Percentiles rank a stretch among this genome's conserved stretches.
Evolutionary conservation across 2,113 vertebrate species (phyloP).

Genomic region (Picathartes gymnocephalus): DNA sequence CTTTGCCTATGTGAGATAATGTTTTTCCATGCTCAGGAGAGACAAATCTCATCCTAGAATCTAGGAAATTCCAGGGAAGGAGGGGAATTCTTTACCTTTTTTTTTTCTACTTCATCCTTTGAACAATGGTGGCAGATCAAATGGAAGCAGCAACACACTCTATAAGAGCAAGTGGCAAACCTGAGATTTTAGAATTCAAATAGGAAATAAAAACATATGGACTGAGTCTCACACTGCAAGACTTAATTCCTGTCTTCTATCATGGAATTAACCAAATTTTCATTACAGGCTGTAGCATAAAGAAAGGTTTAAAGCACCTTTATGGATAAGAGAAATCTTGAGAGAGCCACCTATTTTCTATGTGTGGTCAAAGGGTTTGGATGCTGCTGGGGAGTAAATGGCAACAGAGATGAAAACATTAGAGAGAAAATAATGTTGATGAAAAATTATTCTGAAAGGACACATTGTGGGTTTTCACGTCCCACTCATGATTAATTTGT

Average conservation of each 20-base stretch:
- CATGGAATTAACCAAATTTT: neutral
- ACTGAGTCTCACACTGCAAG: neutral
- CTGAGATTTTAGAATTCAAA: neutral
- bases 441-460: neutral
- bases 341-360: neutral
- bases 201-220: neutral
- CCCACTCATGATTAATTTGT: neutral
- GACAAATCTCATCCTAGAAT: neutral
- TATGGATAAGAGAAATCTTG: neutral
- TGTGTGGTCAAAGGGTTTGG: neutral
- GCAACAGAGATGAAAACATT: neutral
- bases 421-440: neutral
- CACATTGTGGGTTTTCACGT: neutral
- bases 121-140: neutral
- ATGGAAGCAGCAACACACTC: neutral
- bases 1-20: neutral
- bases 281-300: neutral
- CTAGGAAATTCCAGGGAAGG: neutral
- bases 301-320: neutral
- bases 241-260: neutral
- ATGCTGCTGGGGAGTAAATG: neutral
- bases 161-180: neutral
- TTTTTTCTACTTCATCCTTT: neutral
- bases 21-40: neutral
- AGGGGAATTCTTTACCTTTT: accelerated